phyloP scores from a whole-genome alignment of 64 coral and sea anemone species.

The Acropora yongei region DNA sequence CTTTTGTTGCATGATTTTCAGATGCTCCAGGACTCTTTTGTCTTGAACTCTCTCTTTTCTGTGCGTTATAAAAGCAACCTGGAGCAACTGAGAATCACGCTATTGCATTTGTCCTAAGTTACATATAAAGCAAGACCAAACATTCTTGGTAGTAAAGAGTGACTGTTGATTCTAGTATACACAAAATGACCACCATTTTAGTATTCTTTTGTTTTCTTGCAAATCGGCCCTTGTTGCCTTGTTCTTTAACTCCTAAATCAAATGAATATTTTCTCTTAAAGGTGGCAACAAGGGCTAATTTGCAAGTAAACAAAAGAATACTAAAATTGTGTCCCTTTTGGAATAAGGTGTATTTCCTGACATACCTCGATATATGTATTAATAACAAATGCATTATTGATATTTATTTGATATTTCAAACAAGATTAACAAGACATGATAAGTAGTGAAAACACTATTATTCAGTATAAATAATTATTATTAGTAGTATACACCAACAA shows the following conservation, averaged over 20 bases:
- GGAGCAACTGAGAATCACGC: background rate
- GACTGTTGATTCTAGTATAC: background rate
- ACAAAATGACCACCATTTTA: too few species aligned
- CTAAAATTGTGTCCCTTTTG: background rate
- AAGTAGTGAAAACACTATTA: background rate
- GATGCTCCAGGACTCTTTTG: background rate
- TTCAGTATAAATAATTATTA: slow-evolving; percentile 2
- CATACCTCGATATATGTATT: background rate
- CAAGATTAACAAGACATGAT: background rate
- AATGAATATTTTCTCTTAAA: slow-evolving; percentile 10
- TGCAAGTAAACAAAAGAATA: slow-evolving; percentile 11
- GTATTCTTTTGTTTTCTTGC: background rate
- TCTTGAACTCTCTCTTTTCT: background rate
- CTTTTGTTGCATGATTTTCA: background rate
- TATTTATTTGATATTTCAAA: background rate
- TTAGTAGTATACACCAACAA: background rate
- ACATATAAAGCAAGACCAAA: slow-evolving; percentile 11
- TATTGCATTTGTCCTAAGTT: slow-evolving; percentile 10
- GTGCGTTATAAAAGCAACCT: slow-evolving; percentile 1
- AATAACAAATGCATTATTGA: background rate
- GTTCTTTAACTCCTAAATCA: slow-evolving; percentile 1
- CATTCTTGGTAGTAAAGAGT: background rate
- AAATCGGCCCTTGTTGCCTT: slow-evolving; percentile 4
- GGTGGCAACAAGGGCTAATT: slow-evolving; percentile 4
- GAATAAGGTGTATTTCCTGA: slow-evolving; percentile 12